These are phyloP conservation scores for Meles meles DNA, from an alignment of 2,113 vertebrate genomes.

Conservation along the genomic window DNA sequence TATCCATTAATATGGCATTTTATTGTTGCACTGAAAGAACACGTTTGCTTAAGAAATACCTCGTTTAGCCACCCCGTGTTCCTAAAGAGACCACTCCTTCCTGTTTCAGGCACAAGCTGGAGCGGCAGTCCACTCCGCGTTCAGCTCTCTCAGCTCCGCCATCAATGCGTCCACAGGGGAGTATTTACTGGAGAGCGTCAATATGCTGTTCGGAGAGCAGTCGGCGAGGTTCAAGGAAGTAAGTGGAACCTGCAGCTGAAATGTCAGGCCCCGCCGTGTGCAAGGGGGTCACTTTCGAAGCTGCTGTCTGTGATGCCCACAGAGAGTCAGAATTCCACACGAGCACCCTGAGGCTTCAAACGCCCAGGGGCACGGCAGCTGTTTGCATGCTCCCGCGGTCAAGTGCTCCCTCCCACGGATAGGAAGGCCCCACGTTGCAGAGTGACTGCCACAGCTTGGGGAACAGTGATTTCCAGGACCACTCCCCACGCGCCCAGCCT, in stretches of 20 bases:
- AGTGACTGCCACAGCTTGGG: neutral
- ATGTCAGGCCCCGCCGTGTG: neutral
- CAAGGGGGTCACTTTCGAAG: neutral
- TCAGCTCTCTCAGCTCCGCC: conserved; percentile 64
- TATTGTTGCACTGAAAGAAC: neutral
- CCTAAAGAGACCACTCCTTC: neutral
- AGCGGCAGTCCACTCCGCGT: conserved; percentile 66
- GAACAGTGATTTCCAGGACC: neutral
- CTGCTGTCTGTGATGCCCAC: neutral
- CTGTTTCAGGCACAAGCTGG: conserved; percentile 54
- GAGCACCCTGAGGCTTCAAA: neutral
- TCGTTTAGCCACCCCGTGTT: neutral
- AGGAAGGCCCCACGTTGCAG: neutral
- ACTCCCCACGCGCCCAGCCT: accelerated
- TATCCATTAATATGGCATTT: neutral
- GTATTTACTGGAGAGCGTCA: conserved; percentile 76
- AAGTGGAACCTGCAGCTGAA: neutral
- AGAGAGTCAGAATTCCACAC: neutral
- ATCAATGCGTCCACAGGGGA: conserved; percentile 56
- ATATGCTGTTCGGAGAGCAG: conserved; percentile 80
- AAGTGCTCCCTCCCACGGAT: neutral
- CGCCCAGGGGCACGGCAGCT: neutral
- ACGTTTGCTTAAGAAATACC: neutral
- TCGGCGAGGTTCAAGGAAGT: conserved; percentile 72
- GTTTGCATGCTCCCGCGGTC: accelerated